Conservation (phyloP, 1,140 invertebrate species). For the Drosophila miranda region DNA sequence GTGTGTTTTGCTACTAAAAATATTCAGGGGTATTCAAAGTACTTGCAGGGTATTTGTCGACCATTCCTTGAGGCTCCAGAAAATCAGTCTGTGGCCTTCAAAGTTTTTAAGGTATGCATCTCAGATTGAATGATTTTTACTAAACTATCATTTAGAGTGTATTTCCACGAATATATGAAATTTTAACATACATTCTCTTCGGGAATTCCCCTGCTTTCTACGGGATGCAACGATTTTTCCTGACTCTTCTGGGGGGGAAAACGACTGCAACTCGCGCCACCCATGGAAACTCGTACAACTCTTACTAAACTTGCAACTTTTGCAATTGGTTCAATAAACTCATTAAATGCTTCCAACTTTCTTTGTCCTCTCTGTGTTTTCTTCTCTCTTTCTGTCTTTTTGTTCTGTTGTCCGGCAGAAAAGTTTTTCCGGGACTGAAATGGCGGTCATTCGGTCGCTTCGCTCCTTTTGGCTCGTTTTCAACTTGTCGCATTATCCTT, state of each 20-base stretch:
- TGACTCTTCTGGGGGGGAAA: constrained; percentile 4
- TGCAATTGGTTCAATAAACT: constrained; percentile 79
- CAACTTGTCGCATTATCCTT: constrained; percentile 77
- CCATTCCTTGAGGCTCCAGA: no score
- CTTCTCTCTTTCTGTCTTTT: not conserved
- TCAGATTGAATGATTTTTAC: no score
- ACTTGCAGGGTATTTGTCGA: no score
- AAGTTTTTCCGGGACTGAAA: constrained; percentile 57
- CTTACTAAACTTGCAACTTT: constrained; percentile 40
- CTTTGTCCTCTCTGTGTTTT: constrained; percentile 15
- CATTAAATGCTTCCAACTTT: constrained; percentile 73
- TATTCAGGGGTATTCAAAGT: no score
- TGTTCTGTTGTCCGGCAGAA: constrained; percentile 11
- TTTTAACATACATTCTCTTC: no score
- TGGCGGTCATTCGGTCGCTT: constrained; percentile 67
- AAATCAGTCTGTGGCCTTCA: no score
- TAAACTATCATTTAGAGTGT: no score
- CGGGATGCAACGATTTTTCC: no score
- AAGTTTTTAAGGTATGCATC: no score
- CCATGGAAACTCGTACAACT: constrained; percentile 11
- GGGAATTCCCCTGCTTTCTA: no score
- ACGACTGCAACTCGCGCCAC: constrained; percentile 47
- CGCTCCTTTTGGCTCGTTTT: constrained; percentile 54
- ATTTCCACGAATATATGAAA: no score
- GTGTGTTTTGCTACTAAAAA: no score